These are phyloP conservation scores for Dasypolia templi DNA, from an alignment of 2,888 invertebrate genomes.

Conservation along the genomic window DNA sequence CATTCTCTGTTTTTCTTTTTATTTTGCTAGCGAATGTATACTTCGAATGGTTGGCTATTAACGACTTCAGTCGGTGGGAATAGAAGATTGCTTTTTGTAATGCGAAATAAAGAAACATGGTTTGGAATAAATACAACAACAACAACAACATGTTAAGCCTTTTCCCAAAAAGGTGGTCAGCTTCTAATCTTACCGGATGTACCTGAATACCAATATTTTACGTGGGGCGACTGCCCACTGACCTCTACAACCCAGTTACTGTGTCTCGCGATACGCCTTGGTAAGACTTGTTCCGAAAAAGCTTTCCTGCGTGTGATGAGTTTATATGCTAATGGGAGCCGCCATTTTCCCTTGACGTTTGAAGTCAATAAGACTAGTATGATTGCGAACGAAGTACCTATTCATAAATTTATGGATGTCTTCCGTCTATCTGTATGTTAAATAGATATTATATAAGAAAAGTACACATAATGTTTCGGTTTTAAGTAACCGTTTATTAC, in stretches of 20 bases:
- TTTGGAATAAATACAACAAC: no score
- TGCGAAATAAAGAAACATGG: no score
- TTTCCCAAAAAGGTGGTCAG: no score
- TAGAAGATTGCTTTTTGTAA: background rate
- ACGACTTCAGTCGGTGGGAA: background rate
- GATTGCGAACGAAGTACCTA: conserved; percentile 63
- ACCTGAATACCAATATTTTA: no score
- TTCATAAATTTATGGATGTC: conserved; percentile 53
- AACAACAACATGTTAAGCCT: no score
- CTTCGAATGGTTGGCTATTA: conserved; percentile 14
- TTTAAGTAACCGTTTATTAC: background rate
- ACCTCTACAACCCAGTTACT: no score
- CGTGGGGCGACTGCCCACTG: no score
- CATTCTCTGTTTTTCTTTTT: conserved; percentile 32
- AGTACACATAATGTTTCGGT: background rate
- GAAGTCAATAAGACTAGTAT: conserved; percentile 72
- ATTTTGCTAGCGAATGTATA: conserved; percentile 3
- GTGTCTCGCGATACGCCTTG: no score
- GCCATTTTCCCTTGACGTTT: conserved; percentile 68
- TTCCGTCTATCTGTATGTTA: background rate
- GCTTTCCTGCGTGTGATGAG: conserved; percentile 57
- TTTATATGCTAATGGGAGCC: conserved; percentile 75
- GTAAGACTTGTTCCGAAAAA: no score
- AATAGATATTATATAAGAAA: no score
- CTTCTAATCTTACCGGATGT: no score